Conservation (phyloP, 1,140 invertebrate species). For the Drosophila carrolli region DNA sequence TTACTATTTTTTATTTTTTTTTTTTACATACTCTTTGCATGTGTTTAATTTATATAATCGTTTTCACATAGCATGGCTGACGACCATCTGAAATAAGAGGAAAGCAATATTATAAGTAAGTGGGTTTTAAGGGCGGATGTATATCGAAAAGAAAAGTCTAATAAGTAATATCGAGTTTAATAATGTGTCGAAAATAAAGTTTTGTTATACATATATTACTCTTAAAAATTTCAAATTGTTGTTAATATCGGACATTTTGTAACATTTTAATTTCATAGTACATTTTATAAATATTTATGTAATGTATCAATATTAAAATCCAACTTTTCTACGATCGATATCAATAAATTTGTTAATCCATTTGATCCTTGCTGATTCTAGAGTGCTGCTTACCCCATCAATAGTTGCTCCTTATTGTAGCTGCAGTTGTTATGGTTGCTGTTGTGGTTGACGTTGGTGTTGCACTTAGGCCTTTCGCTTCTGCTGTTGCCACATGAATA, state of each 20-base stretch:
- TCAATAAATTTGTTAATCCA: neutral
- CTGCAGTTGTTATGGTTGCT: conserved; percentile 34
- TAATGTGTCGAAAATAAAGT: too few relatives aligned
- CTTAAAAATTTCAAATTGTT: too few relatives aligned
- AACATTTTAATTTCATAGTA: too few relatives aligned
- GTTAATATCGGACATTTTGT: too few relatives aligned
- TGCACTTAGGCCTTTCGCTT: conserved; percentile 66
- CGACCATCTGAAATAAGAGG: conserved; percentile 63
- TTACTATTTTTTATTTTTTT: conserved; percentile 60
- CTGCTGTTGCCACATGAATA: conserved; percentile 74
- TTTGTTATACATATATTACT: too few relatives aligned
- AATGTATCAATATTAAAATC: too few relatives aligned
- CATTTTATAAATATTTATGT: too few relatives aligned
- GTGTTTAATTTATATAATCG: conserved; percentile 48
- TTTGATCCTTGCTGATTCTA: neutral
- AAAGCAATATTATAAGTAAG: conserved; percentile 14
- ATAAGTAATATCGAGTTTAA: too few relatives aligned
- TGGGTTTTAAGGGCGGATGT: neutral
- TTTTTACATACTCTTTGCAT: conserved; percentile 41
- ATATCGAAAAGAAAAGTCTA: neutral
- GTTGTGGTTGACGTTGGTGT: conserved; percentile 22
- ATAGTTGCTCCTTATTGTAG: conserved; percentile 58
- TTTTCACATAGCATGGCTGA: conserved; percentile 44
- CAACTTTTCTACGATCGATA: too few relatives aligned
- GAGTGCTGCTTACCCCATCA: conserved; percentile 53